phyloP scores from a whole-genome alignment of 1,140 invertebrate genomes.

The Lepidostoma basale region DNA sequence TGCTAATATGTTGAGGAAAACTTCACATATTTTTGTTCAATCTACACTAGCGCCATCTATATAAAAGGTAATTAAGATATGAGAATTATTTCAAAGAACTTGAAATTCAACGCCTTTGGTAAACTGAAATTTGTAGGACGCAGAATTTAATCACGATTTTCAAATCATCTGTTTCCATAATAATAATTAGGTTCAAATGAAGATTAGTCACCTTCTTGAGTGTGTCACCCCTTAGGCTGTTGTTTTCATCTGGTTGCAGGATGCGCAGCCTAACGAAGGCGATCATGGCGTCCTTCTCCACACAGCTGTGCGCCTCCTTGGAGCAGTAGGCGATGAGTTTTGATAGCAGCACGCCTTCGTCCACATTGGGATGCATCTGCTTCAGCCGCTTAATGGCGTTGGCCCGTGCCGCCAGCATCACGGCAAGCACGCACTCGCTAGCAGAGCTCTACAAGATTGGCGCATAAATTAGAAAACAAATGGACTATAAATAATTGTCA shows the following conservation, averaged over 20 bases:
- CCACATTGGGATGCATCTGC: constrained; percentile 85
- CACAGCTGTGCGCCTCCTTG: constrained; percentile 97
- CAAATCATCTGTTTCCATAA: too few species aligned
- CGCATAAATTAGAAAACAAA: neutral
- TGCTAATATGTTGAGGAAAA: too few species aligned
- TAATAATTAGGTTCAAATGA: neutral
- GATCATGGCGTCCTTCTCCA: constrained; percentile 99
- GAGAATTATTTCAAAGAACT: too few species aligned
- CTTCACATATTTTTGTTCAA: too few species aligned
- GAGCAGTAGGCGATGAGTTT: constrained; percentile 95
- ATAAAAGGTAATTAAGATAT: too few species aligned
- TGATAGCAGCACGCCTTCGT: constrained; percentile 92
- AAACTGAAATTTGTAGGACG: too few species aligned
- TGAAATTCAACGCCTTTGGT: too few species aligned
- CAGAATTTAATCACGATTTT: too few species aligned
- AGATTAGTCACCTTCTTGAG: constrained; percentile 70
- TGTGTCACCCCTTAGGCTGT: constrained; percentile 86
- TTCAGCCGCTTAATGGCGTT: constrained; percentile 91
- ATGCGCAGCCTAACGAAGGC: constrained; percentile 96
- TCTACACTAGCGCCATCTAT: too few species aligned
- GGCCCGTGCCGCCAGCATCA: constrained; percentile 92
- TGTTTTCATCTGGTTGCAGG: constrained; percentile 94
- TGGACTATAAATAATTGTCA: neutral
- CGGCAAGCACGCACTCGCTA: constrained; percentile 95
- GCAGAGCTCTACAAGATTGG: constrained; percentile 81